These are phyloP conservation scores for Catocala sponsa DNA, from an alignment of 2,888 invertebrate species.

Conservation along the genomic window DNA sequence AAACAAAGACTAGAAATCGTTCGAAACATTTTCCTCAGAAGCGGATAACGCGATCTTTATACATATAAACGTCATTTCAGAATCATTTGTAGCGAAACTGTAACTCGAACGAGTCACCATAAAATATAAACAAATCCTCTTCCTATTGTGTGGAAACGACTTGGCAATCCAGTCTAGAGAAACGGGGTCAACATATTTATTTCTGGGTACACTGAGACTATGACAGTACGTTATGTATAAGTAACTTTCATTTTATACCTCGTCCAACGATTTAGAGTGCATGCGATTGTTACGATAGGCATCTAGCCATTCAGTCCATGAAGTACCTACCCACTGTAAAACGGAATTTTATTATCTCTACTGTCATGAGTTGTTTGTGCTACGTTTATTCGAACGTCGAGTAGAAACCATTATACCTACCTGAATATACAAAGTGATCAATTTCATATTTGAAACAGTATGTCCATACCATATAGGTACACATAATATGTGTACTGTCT, in stretches of 20 bases:
- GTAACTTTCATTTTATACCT: conserved; percentile 48
- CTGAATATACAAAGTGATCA: too few relatives aligned
- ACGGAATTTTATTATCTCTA: background rate
- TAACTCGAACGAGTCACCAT: conserved; percentile 1
- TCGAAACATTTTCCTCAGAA: too few relatives aligned
- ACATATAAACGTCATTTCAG: background rate
- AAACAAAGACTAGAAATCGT: too few relatives aligned
- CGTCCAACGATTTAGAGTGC: conserved; percentile 17
- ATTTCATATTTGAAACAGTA: too few relatives aligned
- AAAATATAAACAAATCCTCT: conserved; percentile 35
- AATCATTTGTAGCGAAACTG: conserved; percentile 24
- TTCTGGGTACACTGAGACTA: conserved; percentile 43
- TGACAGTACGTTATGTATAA: conserved; percentile 34
- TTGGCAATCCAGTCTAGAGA: conserved; percentile 45
- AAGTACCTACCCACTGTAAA: too few relatives aligned
- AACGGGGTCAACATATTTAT: conserved; percentile 51
- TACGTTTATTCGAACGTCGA: too few relatives aligned
- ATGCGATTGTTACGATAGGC: conserved; percentile 19
- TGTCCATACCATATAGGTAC: too few relatives aligned
- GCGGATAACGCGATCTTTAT: too few relatives aligned
- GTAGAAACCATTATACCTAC: too few relatives aligned
- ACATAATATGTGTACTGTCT: too few relatives aligned
- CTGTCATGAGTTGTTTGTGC: too few relatives aligned
- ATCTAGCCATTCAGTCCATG: background rate
- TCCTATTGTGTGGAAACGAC: conserved; percentile 51